These are phyloP conservation scores for Pammene aurita DNA, from an alignment of 2,888 invertebrate species.

Conservation along the genomic window DNA sequence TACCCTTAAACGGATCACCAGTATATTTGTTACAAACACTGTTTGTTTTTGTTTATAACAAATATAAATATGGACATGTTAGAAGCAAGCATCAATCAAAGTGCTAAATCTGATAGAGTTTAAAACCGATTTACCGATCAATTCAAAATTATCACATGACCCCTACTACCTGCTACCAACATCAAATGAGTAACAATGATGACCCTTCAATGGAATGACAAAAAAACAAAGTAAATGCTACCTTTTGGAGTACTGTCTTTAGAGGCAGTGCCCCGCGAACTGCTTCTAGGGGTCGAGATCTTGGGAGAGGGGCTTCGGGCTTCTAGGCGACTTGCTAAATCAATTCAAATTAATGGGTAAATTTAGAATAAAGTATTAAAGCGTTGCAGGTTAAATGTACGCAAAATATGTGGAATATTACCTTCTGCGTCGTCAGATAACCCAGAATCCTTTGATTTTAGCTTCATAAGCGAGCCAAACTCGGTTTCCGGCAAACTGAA, in stretches of 20 bases:
- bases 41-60: no score
- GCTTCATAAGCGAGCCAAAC: slow-evolving; percentile 80
- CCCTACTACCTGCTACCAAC: slow-evolving; percentile 14
- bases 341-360: slow-evolving; percentile 37
- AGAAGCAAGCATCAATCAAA: neutral
- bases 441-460: slow-evolving; percentile 78
- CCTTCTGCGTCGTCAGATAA: slow-evolving; percentile 74
- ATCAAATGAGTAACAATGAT: slow-evolving; percentile 30
- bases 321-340: slow-evolving; percentile 58
- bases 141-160: neutral
- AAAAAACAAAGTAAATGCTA: slow-evolving; percentile 49
- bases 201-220: slow-evolving; percentile 29
- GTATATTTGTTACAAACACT: no score
- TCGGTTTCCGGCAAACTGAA: slow-evolving; percentile 84
- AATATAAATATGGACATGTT: neutral
- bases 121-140: neutral
- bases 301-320: slow-evolving; percentile 73
- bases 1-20: no score
- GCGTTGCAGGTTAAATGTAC: slow-evolving; percentile 28
- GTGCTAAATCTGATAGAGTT: slow-evolving; percentile 13
- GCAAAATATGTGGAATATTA: slow-evolving; percentile 44
- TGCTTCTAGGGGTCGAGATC: slow-evolving; percentile 72
- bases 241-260: slow-evolving; percentile 79
- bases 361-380: slow-evolving; percentile 19
- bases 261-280: slow-evolving; percentile 73